These are phyloP conservation scores for Bombus sibiricus DNA, from an alignment of 1,140 invertebrate species.

Conservation along the genomic window DNA sequence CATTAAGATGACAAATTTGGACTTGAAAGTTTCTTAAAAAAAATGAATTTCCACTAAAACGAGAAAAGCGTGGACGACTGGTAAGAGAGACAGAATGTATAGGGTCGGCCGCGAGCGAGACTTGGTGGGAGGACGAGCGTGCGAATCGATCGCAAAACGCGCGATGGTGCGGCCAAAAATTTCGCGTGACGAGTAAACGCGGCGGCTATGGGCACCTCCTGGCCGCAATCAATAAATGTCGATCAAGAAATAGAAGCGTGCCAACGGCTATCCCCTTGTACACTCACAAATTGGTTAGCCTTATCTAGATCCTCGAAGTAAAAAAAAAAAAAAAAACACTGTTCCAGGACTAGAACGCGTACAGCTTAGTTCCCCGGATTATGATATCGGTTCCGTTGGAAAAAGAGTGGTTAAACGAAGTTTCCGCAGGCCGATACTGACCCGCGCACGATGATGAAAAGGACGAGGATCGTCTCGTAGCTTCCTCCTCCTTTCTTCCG, in stretches of 20 bases:
- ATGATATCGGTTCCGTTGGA: neutral
- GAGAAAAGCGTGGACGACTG: constrained; percentile 21
- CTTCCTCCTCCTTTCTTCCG: constrained; percentile 38
- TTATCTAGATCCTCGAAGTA: neutral
- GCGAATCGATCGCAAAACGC: constrained; percentile 67
- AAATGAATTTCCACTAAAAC: no score
- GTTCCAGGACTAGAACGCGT: neutral
- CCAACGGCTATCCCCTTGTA: neutral
- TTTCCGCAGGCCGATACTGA: constrained; percentile 50
- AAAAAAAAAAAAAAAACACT: neutral
- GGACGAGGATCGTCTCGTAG: constrained; percentile 50
- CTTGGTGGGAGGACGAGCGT: constrained; percentile 64
- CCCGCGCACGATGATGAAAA: constrained; percentile 47
- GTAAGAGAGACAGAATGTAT: constrained; percentile 29
- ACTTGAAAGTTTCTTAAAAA: no score
- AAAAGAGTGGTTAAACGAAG: neutral
- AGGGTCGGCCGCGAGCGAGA: constrained; percentile 46
- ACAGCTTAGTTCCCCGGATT: neutral
- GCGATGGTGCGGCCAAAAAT: constrained; percentile 68
- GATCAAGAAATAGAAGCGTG: constrained; percentile 60
- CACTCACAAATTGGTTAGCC: neutral
- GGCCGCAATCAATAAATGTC: constrained; percentile 73
- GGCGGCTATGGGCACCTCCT: constrained; percentile 44
- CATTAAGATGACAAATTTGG: no score
- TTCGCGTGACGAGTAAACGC: constrained; percentile 68